Base-by-base conservation (phyloP, 2,797 vertebrate species). In the Silurus aristotelis region DNA sequence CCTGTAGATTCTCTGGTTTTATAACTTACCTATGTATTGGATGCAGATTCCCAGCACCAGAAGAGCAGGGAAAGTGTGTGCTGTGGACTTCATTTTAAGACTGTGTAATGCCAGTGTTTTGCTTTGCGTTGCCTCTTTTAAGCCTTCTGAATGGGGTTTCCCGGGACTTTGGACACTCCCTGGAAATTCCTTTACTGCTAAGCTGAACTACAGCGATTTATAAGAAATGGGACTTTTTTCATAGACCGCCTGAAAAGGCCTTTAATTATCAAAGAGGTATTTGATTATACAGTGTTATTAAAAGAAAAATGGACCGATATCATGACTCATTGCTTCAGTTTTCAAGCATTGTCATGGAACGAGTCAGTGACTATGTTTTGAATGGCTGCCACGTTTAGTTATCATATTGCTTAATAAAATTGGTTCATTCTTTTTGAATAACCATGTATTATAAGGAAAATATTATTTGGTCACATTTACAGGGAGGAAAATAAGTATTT, bases 141-240 rank as follows among this genome's bases (percentile, higher is more conserved):
- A 83, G 55, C 80, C 14, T 56, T 46, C 2, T 22, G 1, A 75
- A 9, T 61, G 60, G 83, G 86, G 56, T 79, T 87, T 88, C 63
- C 68, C 86, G 14, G 17, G n/a, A 15, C 85, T 20, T 52, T 0
- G 43, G 58, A 43, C 78, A 52, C 79, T 68, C 61, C 71, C 27
- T 90, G 92, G 92, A 93, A 95, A 91, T 91, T 93, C 92, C 93
- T 85, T 82, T 43, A 6, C n/a, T 77, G 17, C 31, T 83, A 12
- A 75, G 25, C 9, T 48, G 5, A 27, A 63, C n/a, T 48, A 31
- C 46, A 22, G 5, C 14, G 64, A 43, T 8, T 84, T 85, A 38
- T 56, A 55, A 15, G 20, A 68, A 60, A 38, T 71, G 73, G 73
- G 27, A 5, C 78, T 71, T 71, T 1, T 58, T 52, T 52, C 48